Conservation (phyloP, 2,113 vertebrate genomes). For the Sylvietta virens region DNA sequence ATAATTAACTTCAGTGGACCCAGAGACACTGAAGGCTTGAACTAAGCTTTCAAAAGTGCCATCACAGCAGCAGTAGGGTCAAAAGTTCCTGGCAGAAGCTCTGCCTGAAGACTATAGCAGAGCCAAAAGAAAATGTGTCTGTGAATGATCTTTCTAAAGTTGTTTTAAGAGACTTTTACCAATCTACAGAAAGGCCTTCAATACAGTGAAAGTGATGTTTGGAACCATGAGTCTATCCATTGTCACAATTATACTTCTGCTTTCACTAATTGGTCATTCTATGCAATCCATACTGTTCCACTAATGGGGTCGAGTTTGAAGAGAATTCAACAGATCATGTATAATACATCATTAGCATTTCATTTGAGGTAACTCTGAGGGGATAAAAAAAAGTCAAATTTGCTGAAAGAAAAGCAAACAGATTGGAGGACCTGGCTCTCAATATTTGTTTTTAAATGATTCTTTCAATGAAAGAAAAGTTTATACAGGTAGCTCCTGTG, state of each 20-base stretch:
- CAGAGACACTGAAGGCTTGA: background rate
- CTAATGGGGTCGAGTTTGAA: background rate
- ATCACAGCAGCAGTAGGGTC: background rate
- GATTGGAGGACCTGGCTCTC: background rate
- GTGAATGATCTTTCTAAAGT: background rate
- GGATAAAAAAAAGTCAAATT: background rate
- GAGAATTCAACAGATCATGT: background rate
- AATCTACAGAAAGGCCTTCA: background rate
- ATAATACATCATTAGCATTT: background rate
- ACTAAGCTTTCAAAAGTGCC: constrained; percentile 20
- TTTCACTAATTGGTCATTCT: background rate
- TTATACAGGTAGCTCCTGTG: background rate
- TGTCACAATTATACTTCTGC: background rate
- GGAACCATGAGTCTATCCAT: background rate
- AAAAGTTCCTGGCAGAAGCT: background rate
- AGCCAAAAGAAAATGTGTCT: background rate
- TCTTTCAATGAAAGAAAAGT: background rate
- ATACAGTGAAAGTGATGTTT: background rate
- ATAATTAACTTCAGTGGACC: constrained; percentile 29
- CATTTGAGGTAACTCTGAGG: background rate
- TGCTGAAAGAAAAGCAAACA: background rate
- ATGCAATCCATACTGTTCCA: background rate
- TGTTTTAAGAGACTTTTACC: background rate
- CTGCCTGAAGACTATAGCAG: background rate
- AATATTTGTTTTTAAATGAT: background rate